Evolutionary conservation across 2,888 invertebrate species (phyloP), one percentile per base, ranked within the genome.

Genomic region (Caenorhabditis panamensis): DNA sequence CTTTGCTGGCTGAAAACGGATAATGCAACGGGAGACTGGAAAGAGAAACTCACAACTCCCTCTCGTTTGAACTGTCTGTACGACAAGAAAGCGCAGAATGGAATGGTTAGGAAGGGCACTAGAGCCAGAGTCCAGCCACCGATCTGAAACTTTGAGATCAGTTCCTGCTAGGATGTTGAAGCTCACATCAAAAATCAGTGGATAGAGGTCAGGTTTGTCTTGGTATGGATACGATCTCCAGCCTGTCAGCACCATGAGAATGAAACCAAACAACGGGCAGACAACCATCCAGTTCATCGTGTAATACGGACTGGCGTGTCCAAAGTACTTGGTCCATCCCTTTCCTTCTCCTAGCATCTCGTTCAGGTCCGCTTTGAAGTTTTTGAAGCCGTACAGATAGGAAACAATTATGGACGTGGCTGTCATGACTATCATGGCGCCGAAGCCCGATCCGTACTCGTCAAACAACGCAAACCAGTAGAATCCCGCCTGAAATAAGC

Each of bases 381-480:
- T 84, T 20, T 49, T 31, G 4, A 77, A 44, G 13, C 84, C 88
- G 66, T 88, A 88, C 49, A 88, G 71, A 53, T 86, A 84, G 8
- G 82, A 69, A 51, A 88, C 77, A 20, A 84, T 36, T 0, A 82
- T 24, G n/a, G 84, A 54, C 56, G 83, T 83, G 16, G 78, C 49
- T 2, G 86, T 72, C 5, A 83, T 72, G 22, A 86, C 84, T 20
- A 86, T 64, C 13, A 68, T 68, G 0, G 72, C 73, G 1, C 86
- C 79, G 58, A 88, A 87, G 9, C 88, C 88, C 36, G 73, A 68
- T 5, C 80, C 76, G 69, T 88, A 88, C 62, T 87, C 86, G 68
- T 88, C 85, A 56, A 89, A 88, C 53, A 88, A 75, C 24, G 67
- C 59, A 72, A 88, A 88, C 76, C 82, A 88, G 68, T 85, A 88